phyloP scores from a whole-genome alignment of 2,113 vertebrate species.

The Callaeas wilsoni region DNA sequence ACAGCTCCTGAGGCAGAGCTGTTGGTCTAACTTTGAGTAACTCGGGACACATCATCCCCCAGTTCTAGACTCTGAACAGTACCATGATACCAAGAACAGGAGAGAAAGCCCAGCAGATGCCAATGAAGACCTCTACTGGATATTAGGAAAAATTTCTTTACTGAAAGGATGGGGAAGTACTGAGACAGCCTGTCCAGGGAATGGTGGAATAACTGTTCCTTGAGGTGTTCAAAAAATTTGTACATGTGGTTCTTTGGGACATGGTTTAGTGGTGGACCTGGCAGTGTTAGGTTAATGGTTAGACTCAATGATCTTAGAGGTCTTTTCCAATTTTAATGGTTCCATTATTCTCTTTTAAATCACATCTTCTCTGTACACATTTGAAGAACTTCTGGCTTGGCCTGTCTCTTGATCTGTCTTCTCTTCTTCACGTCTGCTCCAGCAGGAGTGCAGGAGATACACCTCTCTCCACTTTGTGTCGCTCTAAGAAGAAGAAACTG shows the following conservation, averaged over 20 bases:
- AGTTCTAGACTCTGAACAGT: neutral
- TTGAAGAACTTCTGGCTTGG: neutral
- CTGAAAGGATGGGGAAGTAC: neutral
- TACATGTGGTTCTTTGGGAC: neutral
- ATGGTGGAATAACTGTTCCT: neutral
- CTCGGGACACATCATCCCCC: neutral
- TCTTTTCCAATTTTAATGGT: neutral
- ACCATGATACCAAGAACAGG: neutral
- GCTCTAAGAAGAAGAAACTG: neutral
- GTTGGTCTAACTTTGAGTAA: neutral
- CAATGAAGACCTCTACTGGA: neutral
- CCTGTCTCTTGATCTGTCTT: neutral
- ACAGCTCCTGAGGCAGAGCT: neutral
- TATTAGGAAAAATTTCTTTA: neutral
- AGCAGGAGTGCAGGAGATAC: neutral
- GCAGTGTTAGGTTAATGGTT: neutral
- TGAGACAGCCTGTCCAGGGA: neutral
- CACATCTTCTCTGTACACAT: neutral
- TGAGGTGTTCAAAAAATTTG: rapidly evolving
- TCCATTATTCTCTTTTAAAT: neutral
- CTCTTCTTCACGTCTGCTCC: neutral
- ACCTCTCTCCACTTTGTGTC: neutral
- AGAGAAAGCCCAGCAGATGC: neutral
- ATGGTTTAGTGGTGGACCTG: neutral
- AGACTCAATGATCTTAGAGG: neutral